Percentiles rank a stretch among this genome's conserved stretches.
Conservation (phyloP, 2,888 invertebrate genomes). For the Calliphora vomitoria region DNA sequence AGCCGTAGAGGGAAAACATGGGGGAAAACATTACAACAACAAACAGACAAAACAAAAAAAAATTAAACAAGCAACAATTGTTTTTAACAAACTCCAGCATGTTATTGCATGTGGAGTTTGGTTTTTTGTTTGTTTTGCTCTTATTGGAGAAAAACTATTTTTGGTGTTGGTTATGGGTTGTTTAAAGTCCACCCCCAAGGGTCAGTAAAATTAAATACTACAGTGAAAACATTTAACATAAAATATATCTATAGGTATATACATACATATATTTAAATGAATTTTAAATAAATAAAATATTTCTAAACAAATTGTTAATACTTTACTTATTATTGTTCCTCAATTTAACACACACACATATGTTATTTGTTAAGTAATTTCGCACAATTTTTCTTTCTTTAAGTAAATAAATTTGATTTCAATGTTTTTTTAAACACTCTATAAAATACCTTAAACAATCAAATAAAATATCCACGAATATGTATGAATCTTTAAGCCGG, state of each 20-base stretch:
- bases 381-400: slow-evolving; percentile 18
- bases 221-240: background rate
- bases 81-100: slow-evolving; percentile 50
- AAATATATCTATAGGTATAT: too few relatives aligned
- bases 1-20: background rate
- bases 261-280: background rate
- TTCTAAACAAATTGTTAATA: background rate
- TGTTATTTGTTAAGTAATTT: slow-evolving; percentile 1
- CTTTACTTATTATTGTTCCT: background rate
- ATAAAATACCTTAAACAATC: slow-evolving; percentile 77
- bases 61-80: slow-evolving; percentile 64
- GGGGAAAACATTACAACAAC: slow-evolving; percentile 42
- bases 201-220: background rate
- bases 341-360: background rate
- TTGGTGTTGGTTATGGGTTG: slow-evolving; percentile 56
- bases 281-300: background rate
- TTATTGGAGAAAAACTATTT: slow-evolving; percentile 8
- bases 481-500: slow-evolving; percentile 14
- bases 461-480: slow-evolving; percentile 74
- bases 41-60: slow-evolving; percentile 7
- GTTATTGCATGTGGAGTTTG: slow-evolving; percentile 26
- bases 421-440: slow-evolving; percentile 82
- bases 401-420: slow-evolving; percentile 82
- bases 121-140: slow-evolving; percentile 1
- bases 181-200: slow-evolving; percentile 38